Evolutionary conservation across 2,888 invertebrate species (phyloP).

Genomic region (Cremastobaeus sp.): DNA sequence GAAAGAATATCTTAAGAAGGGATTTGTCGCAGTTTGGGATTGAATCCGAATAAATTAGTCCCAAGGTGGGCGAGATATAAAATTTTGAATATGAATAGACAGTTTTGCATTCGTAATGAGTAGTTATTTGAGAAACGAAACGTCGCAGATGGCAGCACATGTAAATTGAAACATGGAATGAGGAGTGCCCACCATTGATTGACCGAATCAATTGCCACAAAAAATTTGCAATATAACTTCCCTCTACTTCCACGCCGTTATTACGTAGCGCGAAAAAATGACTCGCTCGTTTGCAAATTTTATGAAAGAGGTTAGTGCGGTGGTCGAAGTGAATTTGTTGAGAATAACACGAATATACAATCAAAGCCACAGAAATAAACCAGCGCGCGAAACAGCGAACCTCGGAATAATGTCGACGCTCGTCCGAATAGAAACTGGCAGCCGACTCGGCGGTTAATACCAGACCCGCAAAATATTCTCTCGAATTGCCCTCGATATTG

Average conservation of each 20-base stretch:
- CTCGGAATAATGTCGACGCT: conserved; percentile 63
- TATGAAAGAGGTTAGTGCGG: conserved; percentile 22
- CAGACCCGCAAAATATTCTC: conserved; percentile 74
- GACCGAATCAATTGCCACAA: conserved; percentile 4
- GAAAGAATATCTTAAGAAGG: no score
- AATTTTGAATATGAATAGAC: conserved; percentile 94
- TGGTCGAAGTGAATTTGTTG: conserved; percentile 43
- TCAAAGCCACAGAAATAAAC: conserved; percentile 47
- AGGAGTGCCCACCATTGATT: conserved; percentile 6
- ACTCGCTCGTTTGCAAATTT: conserved; percentile 25
- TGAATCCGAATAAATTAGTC: conserved; percentile 87
- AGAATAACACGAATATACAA: conserved; percentile 48
- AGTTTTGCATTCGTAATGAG: conserved; percentile 92
- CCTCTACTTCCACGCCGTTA: no score
- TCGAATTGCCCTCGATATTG: conserved; percentile 77
- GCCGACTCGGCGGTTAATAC: conserved; percentile 75
- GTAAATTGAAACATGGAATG: conserved; percentile 79
- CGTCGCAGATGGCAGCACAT: conserved; percentile 82
- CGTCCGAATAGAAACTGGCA: conserved; percentile 70
- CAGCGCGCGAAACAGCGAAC: conserved; percentile 40
- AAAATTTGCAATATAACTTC: no score
- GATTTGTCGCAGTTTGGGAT: conserved; percentile 77
- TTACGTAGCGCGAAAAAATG: conserved; percentile 38
- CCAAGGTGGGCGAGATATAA: conserved; percentile 85
- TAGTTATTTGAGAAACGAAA: conserved; percentile 82